Conservation (phyloP, 1,140 invertebrate species). For the Aricia agestis region DNA sequence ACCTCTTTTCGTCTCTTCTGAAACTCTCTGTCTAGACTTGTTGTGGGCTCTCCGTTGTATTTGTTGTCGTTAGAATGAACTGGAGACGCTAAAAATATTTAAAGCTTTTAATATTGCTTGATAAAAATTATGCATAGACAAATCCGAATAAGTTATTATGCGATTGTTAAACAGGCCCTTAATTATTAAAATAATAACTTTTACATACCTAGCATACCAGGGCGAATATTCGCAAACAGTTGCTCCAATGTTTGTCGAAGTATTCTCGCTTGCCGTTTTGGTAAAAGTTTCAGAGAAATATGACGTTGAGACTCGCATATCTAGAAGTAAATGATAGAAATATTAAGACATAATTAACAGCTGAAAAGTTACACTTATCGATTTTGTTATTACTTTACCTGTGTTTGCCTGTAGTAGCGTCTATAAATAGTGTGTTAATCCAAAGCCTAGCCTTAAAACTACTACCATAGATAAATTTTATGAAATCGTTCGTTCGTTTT, state of each 20-base stretch:
- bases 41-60: conserved; percentile 76
- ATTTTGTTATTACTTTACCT: no score
- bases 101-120: no score
- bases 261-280: conserved; percentile 90
- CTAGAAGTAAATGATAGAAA: conserved; percentile 73
- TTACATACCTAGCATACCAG: conserved; percentile 53
- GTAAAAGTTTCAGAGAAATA: conserved; percentile 89
- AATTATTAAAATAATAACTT: no score
- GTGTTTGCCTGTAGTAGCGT: no score
- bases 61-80: conserved; percentile 54
- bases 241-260: conserved; percentile 79
- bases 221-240: conserved; percentile 62
- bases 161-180: no score
- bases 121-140: not conserved
- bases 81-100: conserved; percentile 52
- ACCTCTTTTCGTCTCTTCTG: conserved; percentile 78
- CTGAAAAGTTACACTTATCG: no score
- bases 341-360: no score
- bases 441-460: no score
- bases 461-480: no score
- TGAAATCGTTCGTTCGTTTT: no score
- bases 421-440: no score
- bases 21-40: conserved; percentile 78
- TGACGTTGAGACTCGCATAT: conserved; percentile 91
- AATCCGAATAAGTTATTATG: no score